phyloP scores from a whole-genome alignment of 2,797 vertebrate genomes.

The Botia almorhae region DNA sequence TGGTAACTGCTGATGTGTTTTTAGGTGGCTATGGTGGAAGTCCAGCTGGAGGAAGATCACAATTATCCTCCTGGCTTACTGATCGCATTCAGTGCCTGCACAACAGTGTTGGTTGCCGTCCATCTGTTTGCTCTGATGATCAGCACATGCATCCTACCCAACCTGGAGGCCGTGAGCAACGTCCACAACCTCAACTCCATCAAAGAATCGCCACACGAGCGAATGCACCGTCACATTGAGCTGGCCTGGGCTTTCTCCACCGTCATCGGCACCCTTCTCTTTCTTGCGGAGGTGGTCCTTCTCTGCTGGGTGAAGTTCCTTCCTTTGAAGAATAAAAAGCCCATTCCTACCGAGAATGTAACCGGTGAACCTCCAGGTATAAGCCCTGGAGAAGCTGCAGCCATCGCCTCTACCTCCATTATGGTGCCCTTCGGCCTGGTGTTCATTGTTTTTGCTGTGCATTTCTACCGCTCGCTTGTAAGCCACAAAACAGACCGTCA shows the following conservation, averaged over 20 bases:
- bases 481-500: conserved; percentile 98
- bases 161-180: conserved; percentile 97
- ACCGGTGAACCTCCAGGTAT: conserved; percentile 22
- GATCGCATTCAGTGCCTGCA: conserved; percentile 97
- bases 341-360: not conserved
- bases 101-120: conserved; percentile 78
- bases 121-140: conserved; percentile 92
- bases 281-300: conserved; percentile 94
- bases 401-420: conserved; percentile 92
- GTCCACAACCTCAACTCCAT: conserved; percentile 99
- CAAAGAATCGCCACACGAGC: conserved; percentile 96
- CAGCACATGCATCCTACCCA: conserved; percentile 98
- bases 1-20: conserved; percentile 29
- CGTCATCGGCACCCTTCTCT: conserved; percentile 95
- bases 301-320: conserved; percentile 99
- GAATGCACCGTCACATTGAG: conserved; percentile 96
- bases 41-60: conserved; percentile 85
- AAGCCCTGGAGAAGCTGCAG: conserved; percentile 88
- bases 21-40: conserved; percentile 99
- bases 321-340: conserved; percentile 78
- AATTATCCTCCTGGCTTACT: conserved; percentile 90
- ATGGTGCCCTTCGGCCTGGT: conserved; percentile 95
- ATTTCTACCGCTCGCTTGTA: conserved; percentile 97
- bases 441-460: conserved; percentile 94
- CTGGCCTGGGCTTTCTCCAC: conserved; percentile 98